Evolutionary conservation across 2,888 invertebrate species (phyloP), one percentile per base, ranked within the genome.

Genomic region (Pollenia amentaria): DNA sequence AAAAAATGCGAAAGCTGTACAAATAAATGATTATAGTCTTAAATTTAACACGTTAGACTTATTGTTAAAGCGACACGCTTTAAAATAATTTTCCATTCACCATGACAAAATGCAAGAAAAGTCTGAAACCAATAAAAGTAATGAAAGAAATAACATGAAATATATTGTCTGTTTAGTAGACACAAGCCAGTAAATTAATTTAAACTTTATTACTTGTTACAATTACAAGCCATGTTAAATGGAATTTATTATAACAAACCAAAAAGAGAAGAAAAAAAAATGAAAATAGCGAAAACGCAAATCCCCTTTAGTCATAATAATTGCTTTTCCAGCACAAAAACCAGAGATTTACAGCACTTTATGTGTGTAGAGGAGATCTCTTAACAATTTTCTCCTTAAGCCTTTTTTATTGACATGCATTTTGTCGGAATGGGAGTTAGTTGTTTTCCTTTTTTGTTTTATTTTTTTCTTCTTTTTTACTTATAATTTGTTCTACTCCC

Each of bases 191-290:
- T 86, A 86, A 82, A 86, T 86, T 86, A 86, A 82, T 86, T 86
- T 86, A 78, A 82, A 78, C 62, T 86, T 82, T 86, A 86, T 86
- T 86, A 78, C 78, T 75, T 86, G 85, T 82, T 86, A 86, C 82
- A 82, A 86, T 86, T 86, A 86, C 73, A 78, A 82, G 85, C 73
- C 85, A 69, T 86, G 85, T 86, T 78, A 76, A 82, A 82, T 76
- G 69, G 76, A 70, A 64, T 70, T 77, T 83, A 62, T 77, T 67
- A 53, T 51, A 76, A 29, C 29, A 29, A 29, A 29, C 29, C 29
- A 29, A 29, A 29, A 29, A 73, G 40, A 69, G 40, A 38, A 48
- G 29, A 42, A 70, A 77, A 69, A 42, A 9, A 72, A 72, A 7
- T 44, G 12, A 14, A 55, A 51, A 53, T 1, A 29, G 4, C 29